Evolutionary conservation across 2,113 vertebrate species (phyloP).

Genomic region (Numenius arquata): DNA sequence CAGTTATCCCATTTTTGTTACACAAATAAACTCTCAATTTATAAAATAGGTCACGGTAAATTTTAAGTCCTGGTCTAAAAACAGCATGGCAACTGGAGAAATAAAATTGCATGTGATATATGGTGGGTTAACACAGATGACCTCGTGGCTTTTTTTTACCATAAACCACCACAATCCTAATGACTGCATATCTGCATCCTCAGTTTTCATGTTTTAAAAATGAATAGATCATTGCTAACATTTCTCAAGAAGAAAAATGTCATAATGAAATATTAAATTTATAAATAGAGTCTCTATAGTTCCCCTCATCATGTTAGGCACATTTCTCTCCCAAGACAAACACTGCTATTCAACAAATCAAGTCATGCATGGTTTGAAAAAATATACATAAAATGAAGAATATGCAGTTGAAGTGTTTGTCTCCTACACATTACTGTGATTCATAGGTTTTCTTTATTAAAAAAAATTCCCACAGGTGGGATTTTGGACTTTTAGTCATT

Average conservation of each 20-base stretch:
- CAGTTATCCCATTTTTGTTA: slow-evolving; percentile 17
- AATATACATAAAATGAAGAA: not conserved
- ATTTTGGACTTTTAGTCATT: slow-evolving; percentile 12
- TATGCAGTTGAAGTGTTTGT: not conserved
- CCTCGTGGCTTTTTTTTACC: not conserved
- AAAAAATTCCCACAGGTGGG: not conserved
- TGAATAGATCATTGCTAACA: not conserved
- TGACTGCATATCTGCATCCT: not conserved
- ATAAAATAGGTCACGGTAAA: slow-evolving; percentile 22
- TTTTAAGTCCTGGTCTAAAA: slow-evolving; percentile 7
- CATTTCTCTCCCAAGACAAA: not conserved
- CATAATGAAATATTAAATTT: slow-evolving; percentile 16
- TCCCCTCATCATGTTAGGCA: not conserved
- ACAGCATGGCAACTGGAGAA: not conserved
- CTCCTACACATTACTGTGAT: slow-evolving; percentile 7
- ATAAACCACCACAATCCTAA: not conserved
- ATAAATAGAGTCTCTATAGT: not conserved
- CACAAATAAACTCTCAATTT: slow-evolving; percentile 35
- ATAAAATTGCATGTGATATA: not conserved
- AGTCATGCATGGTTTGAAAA: not conserved
- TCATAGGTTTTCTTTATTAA: not conserved
- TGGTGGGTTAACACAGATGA: not conserved
- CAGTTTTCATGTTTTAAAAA: not conserved
- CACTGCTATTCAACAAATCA: not conserved
- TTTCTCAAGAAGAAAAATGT: not conserved